Percentiles rank a stretch among this genome's conserved stretches.
Conservation (phyloP, 2,113 vertebrate genomes). For the Grus americana region DNA sequence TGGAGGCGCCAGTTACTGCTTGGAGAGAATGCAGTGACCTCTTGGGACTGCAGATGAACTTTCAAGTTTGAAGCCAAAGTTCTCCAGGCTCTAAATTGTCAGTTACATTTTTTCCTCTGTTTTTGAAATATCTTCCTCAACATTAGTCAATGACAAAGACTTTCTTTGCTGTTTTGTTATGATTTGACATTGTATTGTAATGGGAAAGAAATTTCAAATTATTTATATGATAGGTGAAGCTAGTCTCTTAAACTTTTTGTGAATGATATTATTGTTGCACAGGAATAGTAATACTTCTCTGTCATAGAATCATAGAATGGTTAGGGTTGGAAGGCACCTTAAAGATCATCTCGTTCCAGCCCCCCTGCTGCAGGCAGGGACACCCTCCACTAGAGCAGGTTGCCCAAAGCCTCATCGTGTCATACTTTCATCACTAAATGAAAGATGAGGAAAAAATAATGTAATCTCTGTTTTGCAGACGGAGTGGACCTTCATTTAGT, state of each 20-base stretch:
- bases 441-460: not conserved
- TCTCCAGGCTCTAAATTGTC: slow-evolving; percentile 22
- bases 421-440: not conserved
- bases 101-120: not conserved
- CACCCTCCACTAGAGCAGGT: too few relatives aligned
- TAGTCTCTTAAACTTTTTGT: not conserved
- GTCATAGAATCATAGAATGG: not conserved
- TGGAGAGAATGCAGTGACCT: slow-evolving; percentile 18
- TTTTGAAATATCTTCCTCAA: not conserved
- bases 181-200: not conserved
- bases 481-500: not conserved
- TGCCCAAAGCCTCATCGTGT: not conserved
- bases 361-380: too few relatives aligned
- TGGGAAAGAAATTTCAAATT: not conserved
- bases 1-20: not conserved
- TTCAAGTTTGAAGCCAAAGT: slow-evolving; percentile 12
- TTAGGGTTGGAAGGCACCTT: too few relatives aligned
- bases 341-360: too few relatives aligned
- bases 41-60: slow-evolving; percentile 29
- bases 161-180: not conserved
- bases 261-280: not conserved
- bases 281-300: not conserved
- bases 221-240: not conserved
- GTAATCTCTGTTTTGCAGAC: not conserved
- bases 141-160: not conserved